Percentiles rank a stretch among this genome's conserved stretches.
Evolutionary conservation across 2,113 vertebrate genomes (phyloP).

Genomic region (Silurus asotus): DNA sequence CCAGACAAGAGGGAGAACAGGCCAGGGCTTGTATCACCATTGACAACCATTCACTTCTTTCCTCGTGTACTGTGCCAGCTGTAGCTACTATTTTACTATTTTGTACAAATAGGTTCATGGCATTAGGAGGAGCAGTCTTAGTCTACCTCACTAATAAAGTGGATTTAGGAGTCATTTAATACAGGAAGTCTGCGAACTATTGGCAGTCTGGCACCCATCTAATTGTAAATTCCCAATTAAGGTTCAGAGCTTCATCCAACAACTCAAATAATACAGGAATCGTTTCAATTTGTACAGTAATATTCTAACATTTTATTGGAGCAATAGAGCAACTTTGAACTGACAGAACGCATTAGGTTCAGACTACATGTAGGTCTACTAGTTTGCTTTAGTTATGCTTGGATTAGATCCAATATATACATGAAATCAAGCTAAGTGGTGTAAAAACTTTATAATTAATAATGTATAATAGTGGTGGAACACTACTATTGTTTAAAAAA

Average conservation of each 20-base stretch:
- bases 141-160: neutral
- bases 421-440: neutral
- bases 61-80: constrained; percentile 20
- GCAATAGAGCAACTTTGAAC: neutral
- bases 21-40: constrained; percentile 38
- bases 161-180: neutral
- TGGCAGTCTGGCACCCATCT: neutral
- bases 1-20: constrained; percentile 20
- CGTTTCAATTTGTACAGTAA: neutral
- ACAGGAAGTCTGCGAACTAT: neutral
- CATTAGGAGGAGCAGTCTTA: neutral
- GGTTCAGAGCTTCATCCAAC: neutral
- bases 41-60: constrained; percentile 28
- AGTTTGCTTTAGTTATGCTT: neutral
- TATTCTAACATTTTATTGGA: neutral
- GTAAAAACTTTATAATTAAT: neutral
- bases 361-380: neutral
- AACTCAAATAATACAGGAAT: neutral
- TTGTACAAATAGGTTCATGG: constrained; percentile 17
- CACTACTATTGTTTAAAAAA: neutral
- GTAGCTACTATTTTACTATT: constrained; percentile 2
- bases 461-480: neutral
- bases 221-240: neutral
- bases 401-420: neutral
- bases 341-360: neutral